Evolutionary conservation across 2,888 invertebrate genomes (phyloP).

Genomic region (Cosmia trapezina): DNA sequence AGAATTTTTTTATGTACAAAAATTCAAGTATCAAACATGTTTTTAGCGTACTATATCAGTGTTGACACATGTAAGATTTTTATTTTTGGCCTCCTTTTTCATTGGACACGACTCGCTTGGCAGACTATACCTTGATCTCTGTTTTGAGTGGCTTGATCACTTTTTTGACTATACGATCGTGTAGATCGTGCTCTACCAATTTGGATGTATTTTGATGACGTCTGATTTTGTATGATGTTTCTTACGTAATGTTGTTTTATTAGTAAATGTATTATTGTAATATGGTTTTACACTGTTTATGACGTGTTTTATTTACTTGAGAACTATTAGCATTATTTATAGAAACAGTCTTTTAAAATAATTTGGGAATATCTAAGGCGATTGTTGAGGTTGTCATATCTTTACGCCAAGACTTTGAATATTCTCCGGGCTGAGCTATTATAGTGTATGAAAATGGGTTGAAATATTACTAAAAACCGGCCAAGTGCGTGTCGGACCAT

Average conservation of each 20-base stretch:
- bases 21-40: too few relatives aligned
- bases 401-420: not conserved
- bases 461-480: not conserved
- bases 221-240: not conserved
- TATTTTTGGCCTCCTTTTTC: too few relatives aligned
- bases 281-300: not conserved
- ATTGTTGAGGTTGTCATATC: not conserved
- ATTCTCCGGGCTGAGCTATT: not conserved
- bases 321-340: too few relatives aligned
- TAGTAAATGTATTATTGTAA: slow-evolving; percentile 8
- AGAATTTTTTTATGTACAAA: too few relatives aligned
- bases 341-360: not conserved
- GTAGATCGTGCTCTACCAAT: slow-evolving; percentile 1
- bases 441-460: not conserved
- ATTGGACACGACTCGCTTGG: too few relatives aligned
- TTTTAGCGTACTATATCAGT: too few relatives aligned
- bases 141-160: too few relatives aligned
- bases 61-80: too few relatives aligned
- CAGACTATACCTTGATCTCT: too few relatives aligned
- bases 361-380: not conserved
- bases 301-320: not conserved
- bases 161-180: not conserved
- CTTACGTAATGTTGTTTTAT: slow-evolving; percentile 7
- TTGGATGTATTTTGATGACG: not conserved
- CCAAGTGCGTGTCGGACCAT: too few relatives aligned